Conservation (phyloP, 2,113 vertebrate genomes). For the Semicossyphus pulcher region DNA sequence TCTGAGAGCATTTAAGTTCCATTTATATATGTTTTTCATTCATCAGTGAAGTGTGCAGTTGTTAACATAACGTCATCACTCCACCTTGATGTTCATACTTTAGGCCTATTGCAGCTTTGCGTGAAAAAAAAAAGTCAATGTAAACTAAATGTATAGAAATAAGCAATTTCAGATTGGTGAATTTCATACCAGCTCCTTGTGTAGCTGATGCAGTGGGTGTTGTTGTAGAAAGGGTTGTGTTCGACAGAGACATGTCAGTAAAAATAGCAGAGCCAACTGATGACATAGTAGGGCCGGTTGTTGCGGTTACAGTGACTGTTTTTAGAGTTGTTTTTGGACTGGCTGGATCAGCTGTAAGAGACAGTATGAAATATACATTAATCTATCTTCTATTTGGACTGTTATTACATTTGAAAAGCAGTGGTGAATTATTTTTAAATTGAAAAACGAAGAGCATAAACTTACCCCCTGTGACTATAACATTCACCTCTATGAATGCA, state of each 20-base stretch:
- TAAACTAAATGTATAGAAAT: no score
- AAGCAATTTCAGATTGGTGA: no score
- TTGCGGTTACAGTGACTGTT: neutral
- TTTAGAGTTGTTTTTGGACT: neutral
- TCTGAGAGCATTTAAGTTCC: no score
- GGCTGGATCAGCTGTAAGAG: neutral
- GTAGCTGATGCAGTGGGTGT: neutral
- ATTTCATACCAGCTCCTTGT: constrained; percentile 12
- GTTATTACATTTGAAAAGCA: neutral
- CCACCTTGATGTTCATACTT: no score
- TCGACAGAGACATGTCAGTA: neutral
- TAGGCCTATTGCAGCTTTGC: no score
- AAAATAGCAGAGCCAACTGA: neutral
- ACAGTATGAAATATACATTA: neutral
- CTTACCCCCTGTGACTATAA: constrained; percentile 35
- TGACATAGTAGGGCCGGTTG: neutral
- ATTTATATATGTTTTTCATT: no score
- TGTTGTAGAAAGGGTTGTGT: neutral
- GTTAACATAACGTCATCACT: no score
- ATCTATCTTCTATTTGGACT: neutral
- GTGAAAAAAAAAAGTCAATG: no score
- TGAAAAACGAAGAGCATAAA: neutral
- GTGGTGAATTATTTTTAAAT: neutral
- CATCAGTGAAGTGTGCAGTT: no score
- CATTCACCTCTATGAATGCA: neutral